Evolutionary conservation across 2,113 vertebrate species (phyloP).

Genomic region (Mormyrus lacerda): DNA sequence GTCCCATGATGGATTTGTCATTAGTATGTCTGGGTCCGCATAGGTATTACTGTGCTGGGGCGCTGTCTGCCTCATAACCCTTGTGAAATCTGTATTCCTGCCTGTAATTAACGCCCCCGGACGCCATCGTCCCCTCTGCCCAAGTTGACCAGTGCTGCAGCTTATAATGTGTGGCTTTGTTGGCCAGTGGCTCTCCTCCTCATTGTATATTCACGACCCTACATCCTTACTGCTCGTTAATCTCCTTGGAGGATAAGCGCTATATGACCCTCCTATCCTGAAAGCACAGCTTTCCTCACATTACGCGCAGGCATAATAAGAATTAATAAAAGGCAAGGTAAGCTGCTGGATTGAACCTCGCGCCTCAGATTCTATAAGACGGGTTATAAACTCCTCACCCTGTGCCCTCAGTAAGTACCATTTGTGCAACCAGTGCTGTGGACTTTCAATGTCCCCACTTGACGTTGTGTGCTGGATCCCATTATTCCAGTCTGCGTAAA

Average conservation of each 20-base stretch:
- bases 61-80: background rate
- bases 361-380: background rate
- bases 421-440: background rate
- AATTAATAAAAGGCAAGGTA: background rate
- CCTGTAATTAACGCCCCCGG: background rate
- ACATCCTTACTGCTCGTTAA: background rate
- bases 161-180: background rate
- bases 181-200: background rate
- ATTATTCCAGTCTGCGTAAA: background rate
- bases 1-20: background rate
- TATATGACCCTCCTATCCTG: background rate
- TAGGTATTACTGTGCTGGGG: background rate
- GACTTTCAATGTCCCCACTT: background rate
- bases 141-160: background rate
- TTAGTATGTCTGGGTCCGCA: background rate
- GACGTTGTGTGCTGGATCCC: background rate
- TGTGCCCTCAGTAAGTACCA: background rate
- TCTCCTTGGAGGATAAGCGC: background rate
- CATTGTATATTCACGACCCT: background rate
- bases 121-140: background rate
- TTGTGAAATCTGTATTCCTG: background rate
- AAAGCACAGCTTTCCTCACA: background rate
- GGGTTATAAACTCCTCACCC: background rate
- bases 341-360: background rate
- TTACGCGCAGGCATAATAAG: background rate